Percentiles rank a stretch among this genome's conserved stretches.
Evolutionary conservation across 2,888 invertebrate species (phyloP).

Genomic region (Baccha elongata): DNA sequence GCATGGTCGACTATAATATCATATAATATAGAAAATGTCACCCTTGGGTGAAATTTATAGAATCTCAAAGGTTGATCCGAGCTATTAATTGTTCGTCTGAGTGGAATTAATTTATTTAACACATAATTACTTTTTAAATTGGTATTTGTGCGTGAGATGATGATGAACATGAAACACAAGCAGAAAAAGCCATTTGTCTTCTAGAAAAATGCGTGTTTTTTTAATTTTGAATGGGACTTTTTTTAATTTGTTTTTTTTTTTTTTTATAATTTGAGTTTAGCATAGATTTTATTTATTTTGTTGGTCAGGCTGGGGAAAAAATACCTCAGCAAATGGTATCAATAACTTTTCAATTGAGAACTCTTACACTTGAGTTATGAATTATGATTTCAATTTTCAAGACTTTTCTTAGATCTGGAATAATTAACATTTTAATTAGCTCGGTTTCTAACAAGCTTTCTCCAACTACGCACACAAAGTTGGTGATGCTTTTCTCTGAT

Average conservation of each 20-base stretch:
- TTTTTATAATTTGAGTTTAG: too few relatives aligned
- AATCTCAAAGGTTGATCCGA: slow-evolving; percentile 68
- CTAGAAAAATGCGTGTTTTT: slow-evolving; percentile 32
- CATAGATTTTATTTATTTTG: too few relatives aligned
- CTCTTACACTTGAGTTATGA: too few relatives aligned
- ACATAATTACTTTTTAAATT: slow-evolving; percentile 69
- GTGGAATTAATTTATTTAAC: slow-evolving; percentile 73
- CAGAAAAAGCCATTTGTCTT: slow-evolving; percentile 50
- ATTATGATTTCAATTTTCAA: too few relatives aligned
- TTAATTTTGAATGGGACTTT: neutral
- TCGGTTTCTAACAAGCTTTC: too few relatives aligned
- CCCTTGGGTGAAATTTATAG: slow-evolving; percentile 66
- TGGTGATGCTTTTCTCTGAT: too few relatives aligned
- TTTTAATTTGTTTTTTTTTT: neutral
- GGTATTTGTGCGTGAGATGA: slow-evolving; percentile 29
- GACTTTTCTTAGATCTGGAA: too few relatives aligned
- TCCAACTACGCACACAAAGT: too few relatives aligned
- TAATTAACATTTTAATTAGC: too few relatives aligned
- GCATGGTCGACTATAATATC: neutral
- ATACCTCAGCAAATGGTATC: too few relatives aligned
- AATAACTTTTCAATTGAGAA: too few relatives aligned
- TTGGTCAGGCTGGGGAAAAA: too few relatives aligned
- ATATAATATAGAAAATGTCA: slow-evolving; percentile 52
- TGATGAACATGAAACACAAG: slow-evolving; percentile 5
- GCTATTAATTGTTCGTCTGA: slow-evolving; percentile 71